A percentile compares a stretch with the other conserved stretches of the same genome.
Conservation (phyloP, 2,797 vertebrate species). For the Neostethus bicornis region DNA sequence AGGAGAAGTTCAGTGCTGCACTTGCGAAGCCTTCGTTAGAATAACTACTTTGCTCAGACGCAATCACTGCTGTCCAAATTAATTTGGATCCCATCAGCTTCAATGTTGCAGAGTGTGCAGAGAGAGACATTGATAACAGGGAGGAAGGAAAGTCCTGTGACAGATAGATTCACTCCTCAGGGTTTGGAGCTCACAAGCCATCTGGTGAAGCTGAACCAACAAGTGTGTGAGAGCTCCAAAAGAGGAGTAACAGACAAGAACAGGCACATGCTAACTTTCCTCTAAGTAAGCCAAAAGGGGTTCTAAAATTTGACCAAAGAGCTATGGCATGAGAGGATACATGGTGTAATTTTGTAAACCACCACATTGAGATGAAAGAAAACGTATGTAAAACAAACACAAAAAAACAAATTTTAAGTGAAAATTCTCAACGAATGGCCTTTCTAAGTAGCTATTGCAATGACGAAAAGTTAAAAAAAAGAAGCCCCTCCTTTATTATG, state of each 20-base stretch:
- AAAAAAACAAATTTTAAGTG: too few relatives aligned
- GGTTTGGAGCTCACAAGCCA: conserved; percentile 67
- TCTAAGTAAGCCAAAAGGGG: too few relatives aligned
- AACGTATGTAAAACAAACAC: too few relatives aligned
- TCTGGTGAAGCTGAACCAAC: conserved; percentile 72
- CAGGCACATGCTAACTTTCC: too few relatives aligned
- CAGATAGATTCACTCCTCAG: conserved; percentile 69
- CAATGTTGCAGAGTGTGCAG: conserved; percentile 40
- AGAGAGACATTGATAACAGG: conserved; percentile 45
- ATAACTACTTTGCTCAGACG: conserved; percentile 72
- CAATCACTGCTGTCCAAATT: conserved; percentile 78
- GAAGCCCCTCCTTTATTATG: too few relatives aligned
- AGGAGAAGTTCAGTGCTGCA: conserved; percentile 61
- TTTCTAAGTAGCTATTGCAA: too few relatives aligned
- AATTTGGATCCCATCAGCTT: conserved; percentile 76
- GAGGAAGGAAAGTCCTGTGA: conserved; percentile 57
- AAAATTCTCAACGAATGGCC: too few relatives aligned
- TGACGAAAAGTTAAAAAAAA: too few relatives aligned
- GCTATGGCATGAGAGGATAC: too few relatives aligned
- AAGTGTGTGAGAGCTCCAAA: conserved; percentile 37
- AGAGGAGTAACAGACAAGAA: conserved; percentile 44
- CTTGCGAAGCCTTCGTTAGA: conserved; percentile 61
- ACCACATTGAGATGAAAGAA: too few relatives aligned
- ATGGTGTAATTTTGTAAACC: too few relatives aligned
- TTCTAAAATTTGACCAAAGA: too few relatives aligned